These are phyloP conservation scores for Chrysogorgia sp. DNA, from an alignment of 92 coral and sea anemone species.

Conservation along the genomic window DNA sequence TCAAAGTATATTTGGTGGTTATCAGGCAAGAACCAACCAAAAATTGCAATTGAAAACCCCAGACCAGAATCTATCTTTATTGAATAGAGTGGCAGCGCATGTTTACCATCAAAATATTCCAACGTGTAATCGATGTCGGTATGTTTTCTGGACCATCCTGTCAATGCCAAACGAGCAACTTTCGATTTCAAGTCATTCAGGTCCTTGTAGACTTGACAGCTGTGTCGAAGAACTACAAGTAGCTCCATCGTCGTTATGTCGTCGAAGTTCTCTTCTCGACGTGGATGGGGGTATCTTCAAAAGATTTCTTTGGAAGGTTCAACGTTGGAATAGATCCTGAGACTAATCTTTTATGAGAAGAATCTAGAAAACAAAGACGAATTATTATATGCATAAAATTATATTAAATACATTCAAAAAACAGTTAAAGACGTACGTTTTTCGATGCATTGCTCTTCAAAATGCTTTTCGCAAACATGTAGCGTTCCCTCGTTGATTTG, in stretches of 20 bases:
- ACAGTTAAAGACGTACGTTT: constrained; percentile 36
- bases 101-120: constrained; percentile 9
- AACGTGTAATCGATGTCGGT: background rate
- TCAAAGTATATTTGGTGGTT: constrained; percentile 58
- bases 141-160: constrained; percentile 7
- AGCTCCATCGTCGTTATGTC: background rate
- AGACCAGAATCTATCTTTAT: constrained; percentile 64
- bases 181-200: background rate
- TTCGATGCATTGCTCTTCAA: constrained; percentile 49
- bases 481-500: constrained; percentile 48
- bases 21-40: constrained; percentile 68
- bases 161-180: background rate
- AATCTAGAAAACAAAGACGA: constrained; percentile 2
- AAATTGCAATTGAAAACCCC: constrained; percentile 56
- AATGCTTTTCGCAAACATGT: constrained; percentile 54
- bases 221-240: background rate
- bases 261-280: background rate
- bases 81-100: constrained; percentile 55
- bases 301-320: background rate
- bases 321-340: constrained; percentile 12
- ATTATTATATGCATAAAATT: too few species aligned
- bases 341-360: background rate
- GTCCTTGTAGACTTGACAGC: background rate
- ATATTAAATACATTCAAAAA: background rate
- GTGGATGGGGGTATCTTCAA: background rate